Evolutionary conservation across 2,113 vertebrate genomes (phyloP), one percentile per base, ranked within the genome.

Genomic region (Thinocorus orbignyianus): DNA sequence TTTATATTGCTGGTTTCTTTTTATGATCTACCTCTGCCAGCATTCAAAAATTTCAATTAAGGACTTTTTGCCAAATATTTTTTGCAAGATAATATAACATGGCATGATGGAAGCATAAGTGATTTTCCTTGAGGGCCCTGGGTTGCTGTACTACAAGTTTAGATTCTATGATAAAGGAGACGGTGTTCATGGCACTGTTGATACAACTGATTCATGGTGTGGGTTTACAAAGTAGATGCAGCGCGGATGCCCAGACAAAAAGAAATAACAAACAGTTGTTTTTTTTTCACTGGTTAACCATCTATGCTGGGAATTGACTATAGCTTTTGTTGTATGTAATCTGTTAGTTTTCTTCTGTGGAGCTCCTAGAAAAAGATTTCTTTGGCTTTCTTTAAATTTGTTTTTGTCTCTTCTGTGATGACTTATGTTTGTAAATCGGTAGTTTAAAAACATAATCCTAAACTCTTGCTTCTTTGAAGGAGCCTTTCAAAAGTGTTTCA

Each of bases 171-270:
- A 41, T 23, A 42, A 26, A 58, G 41, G 76, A 70, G 17, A 16
- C 9, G 18, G 18, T 13, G 30, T 85, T 85, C 0, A 0, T 33
- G 28, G 26, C 24, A 17, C 28, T 54, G 16, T 30, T 85, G 41
- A 24, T 68, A 48, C 3, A 61, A 3, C 20, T 41, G 31, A 7
- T 35, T 19, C 3, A 2, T 0, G 1, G 7, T 24, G 8, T 26
- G 54, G 71, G 31, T 91, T 81, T 78, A 44, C 4, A 2, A 44
- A 81, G 25, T 28, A 66, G 65, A 26, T 57, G 52, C 33, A 79
- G 14, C 11, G 14, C 1, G 15, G 7, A 24, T 81, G 51, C 17
- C 52, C 52, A 54, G 28, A 54, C 52, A 54, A 60, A 81, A 86
- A 66, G 33, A 55, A 91, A 42, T 35, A 51, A 1, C 33, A 41